Evolutionary conservation across 2,888 invertebrate genomes (phyloP).

Genomic region (Tipula vernalis): DNA sequence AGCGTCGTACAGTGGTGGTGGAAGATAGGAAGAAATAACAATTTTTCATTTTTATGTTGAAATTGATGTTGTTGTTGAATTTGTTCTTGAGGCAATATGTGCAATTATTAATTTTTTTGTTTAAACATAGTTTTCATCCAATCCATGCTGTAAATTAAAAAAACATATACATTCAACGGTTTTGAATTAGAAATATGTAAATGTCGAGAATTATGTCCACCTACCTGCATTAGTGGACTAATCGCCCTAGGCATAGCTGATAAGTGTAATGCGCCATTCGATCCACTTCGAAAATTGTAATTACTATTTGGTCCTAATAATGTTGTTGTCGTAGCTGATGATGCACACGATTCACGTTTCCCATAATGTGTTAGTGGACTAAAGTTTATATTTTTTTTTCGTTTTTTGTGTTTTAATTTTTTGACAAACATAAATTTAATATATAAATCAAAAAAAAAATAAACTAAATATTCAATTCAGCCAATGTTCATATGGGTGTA

Average conservation of each 20-base stretch:
- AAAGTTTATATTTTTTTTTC: conserved; percentile 36
- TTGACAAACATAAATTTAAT: background rate
- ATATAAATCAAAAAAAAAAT: background rate
- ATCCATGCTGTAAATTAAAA: conserved; percentile 25
- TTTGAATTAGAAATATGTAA: background rate
- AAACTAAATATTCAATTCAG: background rate
- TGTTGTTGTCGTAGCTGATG: conserved; percentile 69
- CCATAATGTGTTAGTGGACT: conserved; percentile 54
- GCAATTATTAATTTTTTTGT: background rate
- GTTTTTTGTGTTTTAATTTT: background rate
- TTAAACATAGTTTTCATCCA: conserved; percentile 34
- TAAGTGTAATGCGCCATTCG: conserved; percentile 32
- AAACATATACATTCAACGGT: background rate
- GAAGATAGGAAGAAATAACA: background rate
- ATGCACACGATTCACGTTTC: conserved; percentile 67
- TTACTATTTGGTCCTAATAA: conserved; percentile 39
- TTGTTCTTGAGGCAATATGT: background rate
- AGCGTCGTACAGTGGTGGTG: background rate
- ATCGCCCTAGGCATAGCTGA: conserved; percentile 29
- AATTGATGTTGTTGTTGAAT: background rate
- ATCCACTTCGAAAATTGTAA: conserved; percentile 31
- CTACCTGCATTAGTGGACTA: conserved; percentile 35
- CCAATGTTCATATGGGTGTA: background rate
- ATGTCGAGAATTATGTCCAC: background rate
- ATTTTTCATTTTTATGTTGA: background rate